Evolutionary conservation across 37 sponge, comb jelly and placozoan genomes (phyloP).

Genomic region (Chondrosia reniformis): DNA sequence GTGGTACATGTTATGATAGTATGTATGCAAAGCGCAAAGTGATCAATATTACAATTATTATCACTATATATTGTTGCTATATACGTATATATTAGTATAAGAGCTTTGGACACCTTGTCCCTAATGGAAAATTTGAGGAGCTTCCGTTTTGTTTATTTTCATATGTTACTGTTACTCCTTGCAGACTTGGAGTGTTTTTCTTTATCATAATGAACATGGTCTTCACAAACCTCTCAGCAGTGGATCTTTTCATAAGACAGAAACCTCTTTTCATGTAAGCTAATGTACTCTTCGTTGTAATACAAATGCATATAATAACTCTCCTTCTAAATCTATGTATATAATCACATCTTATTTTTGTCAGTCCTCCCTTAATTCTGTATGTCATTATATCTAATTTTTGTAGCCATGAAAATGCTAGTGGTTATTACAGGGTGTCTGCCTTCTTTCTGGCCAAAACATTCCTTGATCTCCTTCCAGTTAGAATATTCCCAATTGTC

Average conservation of each 20-base stretch:
- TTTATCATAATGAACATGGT: slow-evolving; percentile 62
- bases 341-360: no score
- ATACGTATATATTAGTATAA: no score
- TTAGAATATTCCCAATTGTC: slow-evolving; percentile 49
- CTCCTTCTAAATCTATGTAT: no score
- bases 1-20: no score
- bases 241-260: slow-evolving; percentile 66
- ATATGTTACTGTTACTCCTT: background rate
- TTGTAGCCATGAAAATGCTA: slow-evolving; percentile 72
- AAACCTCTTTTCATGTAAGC: slow-evolving; percentile 65
- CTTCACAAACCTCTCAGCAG: slow-evolving; percentile 64
- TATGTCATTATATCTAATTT: no score
- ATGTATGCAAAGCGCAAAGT: no score
- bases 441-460: slow-evolving; percentile 65
- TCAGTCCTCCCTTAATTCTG: no score
- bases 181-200: slow-evolving; percentile 75
- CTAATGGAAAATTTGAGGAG: no score
- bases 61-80: no score
- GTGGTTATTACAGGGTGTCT: slow-evolving; percentile 82
- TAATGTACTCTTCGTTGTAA: background rate
- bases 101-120: no score
- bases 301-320: background rate
- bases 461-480: slow-evolving; percentile 53
- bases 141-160: no score
- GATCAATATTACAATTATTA: no score